phyloP scores from a whole-genome alignment of 2,797 vertebrate genomes.

The Pantherophis vulpinus region DNA sequence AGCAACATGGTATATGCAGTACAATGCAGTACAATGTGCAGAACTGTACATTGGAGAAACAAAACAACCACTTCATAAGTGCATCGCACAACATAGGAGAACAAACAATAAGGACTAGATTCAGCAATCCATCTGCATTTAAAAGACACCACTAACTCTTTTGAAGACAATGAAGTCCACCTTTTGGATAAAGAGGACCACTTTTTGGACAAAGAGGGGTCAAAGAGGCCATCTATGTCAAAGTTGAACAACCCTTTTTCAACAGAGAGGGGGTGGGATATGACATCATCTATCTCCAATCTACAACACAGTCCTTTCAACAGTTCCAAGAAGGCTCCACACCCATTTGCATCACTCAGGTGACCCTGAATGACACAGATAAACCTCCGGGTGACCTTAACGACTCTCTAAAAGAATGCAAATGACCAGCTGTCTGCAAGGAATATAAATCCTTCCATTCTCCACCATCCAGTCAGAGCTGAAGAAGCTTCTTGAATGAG shows the following conservation, averaged over 20 bases:
- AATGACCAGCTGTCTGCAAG: too few relatives aligned
- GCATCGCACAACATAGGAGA: not conserved
- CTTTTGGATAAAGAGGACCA: not conserved
- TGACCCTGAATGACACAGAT: not conserved
- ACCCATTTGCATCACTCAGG: not conserved
- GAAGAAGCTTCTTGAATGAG: too few relatives aligned
- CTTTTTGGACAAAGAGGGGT: not conserved
- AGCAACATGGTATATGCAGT: too few relatives aligned
- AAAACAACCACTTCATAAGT: too few relatives aligned
- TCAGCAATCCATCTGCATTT: not conserved
- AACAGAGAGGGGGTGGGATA: not conserved
- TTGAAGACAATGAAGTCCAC: not conserved
- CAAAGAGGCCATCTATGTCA: not conserved
- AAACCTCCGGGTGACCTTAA: too few relatives aligned
- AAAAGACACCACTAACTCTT: not conserved
- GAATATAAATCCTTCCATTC: too few relatives aligned
- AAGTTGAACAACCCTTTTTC: not conserved
- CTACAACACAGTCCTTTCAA: not conserved
- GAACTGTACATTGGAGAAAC: too few relatives aligned
- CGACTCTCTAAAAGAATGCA: too few relatives aligned
- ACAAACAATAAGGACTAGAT: not conserved
- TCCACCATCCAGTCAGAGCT: too few relatives aligned
- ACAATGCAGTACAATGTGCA: too few relatives aligned
- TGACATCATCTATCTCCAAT: not conserved
- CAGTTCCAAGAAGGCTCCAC: not conserved